Conservation (phyloP, 2,888 invertebrate species). For the Liposcelis brunnea region DNA sequence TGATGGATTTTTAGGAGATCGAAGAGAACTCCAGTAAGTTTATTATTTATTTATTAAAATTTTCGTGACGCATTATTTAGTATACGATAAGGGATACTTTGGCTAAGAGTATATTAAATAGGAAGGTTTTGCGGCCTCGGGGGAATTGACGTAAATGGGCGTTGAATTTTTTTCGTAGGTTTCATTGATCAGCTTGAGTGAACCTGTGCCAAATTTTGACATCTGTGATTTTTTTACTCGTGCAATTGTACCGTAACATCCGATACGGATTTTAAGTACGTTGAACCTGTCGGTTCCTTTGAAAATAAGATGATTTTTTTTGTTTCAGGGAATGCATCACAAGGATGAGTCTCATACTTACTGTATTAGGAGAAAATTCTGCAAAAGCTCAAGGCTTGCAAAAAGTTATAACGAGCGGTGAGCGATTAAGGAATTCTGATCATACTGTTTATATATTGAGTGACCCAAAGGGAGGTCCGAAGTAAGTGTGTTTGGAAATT, state of each 20-base stretch:
- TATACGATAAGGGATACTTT: no score
- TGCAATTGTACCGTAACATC: not conserved
- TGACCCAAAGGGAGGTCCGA: conserved; percentile 32
- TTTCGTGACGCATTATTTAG: no score
- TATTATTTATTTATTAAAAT: not conserved
- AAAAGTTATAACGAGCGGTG: conserved; percentile 54
- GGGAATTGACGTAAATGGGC: no score
- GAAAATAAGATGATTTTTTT: conserved; percentile 12
- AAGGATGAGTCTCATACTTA: conserved; percentile 43
- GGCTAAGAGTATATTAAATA: no score
- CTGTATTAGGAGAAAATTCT: conserved; percentile 53
- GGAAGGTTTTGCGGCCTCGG: no score
- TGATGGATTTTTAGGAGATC: conserved; percentile 15
- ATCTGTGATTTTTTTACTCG: not conserved
- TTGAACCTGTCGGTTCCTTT: not conserved
- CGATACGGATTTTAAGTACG: not conserved
- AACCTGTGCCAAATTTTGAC: not conserved
- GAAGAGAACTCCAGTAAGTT: conserved; percentile 14
- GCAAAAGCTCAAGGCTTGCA: conserved; percentile 54
- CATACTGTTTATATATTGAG: conserved; percentile 36
- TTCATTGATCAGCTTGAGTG: no score
- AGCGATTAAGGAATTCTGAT: conserved; percentile 42
- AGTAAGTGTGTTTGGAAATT: conserved; percentile 29
- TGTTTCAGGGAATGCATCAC: conserved; percentile 39
- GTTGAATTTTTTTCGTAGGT: no score